phyloP scores from a whole-genome alignment of 2,113 vertebrate species.

The Proterorhinus semilunaris region DNA sequence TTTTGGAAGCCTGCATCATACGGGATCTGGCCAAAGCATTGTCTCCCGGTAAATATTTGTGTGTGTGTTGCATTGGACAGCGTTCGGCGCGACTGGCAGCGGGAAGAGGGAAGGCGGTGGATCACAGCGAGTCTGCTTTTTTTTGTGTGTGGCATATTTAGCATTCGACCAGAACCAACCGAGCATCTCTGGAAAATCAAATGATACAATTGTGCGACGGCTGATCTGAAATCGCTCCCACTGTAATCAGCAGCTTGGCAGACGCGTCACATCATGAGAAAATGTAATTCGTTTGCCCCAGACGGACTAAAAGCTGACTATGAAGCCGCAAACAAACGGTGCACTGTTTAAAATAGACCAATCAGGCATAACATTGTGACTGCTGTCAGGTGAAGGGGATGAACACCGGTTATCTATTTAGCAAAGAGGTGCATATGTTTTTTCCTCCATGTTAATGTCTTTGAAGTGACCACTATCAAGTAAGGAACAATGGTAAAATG shows the following conservation, averaged over 20 bases:
- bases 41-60: conserved; percentile 65
- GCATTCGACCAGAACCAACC: conserved; percentile 31
- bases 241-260: conserved; percentile 23
- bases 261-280: conserved; percentile 13
- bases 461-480: not conserved
- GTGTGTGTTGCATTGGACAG: conserved; percentile 39
- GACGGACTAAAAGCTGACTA: conserved; percentile 26
- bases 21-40: conserved; percentile 57
- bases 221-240: conserved; percentile 20
- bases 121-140: conserved; percentile 31
- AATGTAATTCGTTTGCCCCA: conserved; percentile 27
- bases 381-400: not conserved
- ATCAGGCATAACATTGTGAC: not conserved
- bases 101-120: conserved; percentile 8
- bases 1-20: conserved; percentile 55
- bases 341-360: conserved; percentile 9
- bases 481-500: not conserved
- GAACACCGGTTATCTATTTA: not conserved
- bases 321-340: conserved; percentile 23
- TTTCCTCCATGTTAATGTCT: not conserved
- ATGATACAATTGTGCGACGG: conserved; percentile 18
- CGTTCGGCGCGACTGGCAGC: conserved; percentile 27
- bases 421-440: not conserved
- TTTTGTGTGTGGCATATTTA: conserved; percentile 20
- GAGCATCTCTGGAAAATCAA: conserved; percentile 25